These are phyloP conservation scores for Paraescarpia echinospica DNA, from an alignment of 1,140 invertebrate genomes.

Conservation along the genomic window DNA sequence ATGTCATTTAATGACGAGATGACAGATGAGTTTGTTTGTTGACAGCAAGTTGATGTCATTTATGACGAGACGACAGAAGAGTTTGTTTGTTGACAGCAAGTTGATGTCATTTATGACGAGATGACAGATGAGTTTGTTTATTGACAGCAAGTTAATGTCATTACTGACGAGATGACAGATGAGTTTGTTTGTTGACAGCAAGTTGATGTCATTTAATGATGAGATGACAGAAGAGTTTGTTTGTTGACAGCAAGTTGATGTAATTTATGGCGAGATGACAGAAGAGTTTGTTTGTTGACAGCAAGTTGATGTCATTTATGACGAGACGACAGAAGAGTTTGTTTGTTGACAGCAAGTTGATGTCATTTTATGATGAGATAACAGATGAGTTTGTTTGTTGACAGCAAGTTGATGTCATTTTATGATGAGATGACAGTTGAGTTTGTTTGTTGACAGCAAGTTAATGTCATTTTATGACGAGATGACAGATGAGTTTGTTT, in stretches of 20 bases:
- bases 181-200: constrained; percentile 44
- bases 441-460: constrained; percentile 45
- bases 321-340: constrained; percentile 47
- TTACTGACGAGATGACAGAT: constrained; percentile 49
- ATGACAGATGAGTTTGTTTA: constrained; percentile 42
- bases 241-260: constrained; percentile 46
- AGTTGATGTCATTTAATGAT: constrained; percentile 51
- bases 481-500: constrained; percentile 42
- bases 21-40: constrained; percentile 39
- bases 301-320: constrained; percentile 51
- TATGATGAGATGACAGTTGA: constrained; percentile 49
- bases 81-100: constrained; percentile 45
- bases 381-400: constrained; percentile 39
- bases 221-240: constrained; percentile 46
- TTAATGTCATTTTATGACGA: constrained; percentile 51
- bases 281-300: constrained; percentile 39
- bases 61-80: constrained; percentile 48
- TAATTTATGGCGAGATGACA: constrained; percentile 49
- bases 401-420: constrained; percentile 50
- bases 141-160: constrained; percentile 47
- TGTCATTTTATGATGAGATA: constrained; percentile 51
- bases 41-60: constrained; percentile 49
- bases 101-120: constrained; percentile 50
- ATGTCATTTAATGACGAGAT: constrained; percentile 51
- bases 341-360: constrained; percentile 44